Evolutionary conservation across 2,797 vertebrate genomes (phyloP), one percentile per base, ranked within the genome.

Genomic region (Propithecus deckenii): DNA sequence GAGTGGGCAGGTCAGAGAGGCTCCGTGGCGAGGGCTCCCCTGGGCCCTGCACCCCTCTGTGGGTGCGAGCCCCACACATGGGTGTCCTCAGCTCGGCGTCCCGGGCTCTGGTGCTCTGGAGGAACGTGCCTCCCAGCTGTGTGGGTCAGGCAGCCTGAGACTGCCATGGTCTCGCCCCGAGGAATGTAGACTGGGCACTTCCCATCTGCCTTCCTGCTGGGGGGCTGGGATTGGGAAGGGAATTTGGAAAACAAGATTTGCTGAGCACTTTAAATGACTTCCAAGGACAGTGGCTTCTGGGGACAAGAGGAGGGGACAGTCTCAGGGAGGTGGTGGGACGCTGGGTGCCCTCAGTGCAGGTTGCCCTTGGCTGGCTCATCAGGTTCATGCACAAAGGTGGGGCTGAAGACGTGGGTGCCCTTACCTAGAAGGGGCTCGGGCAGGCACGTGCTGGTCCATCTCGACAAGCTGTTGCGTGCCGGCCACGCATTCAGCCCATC

Each of bases 401-500:
- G 75, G 20, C 76, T 25, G 61, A 4, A 30, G 61, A 23, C 11
- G 0, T 5, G 50, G 69, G 38, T 0, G 4, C 13, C 46, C 28
- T 13, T 50, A 46, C 25, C 84, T 74, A 7, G 12, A 20, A 12
- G 9, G 25, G 38, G 69, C 84, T 1, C 18, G 20, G 14, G 10
- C 17, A 11, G 43, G 74, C 1, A 14, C 2, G 0, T 2, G 38
- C 67, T 4, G 20, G 43, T 9, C 30, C 86, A 4, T 30, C 9
- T 52, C n/a, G 2, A 3, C 57, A 2, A 15, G 4, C 71, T 85
- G 18, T 7, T 28, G 1, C 0, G 20, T 0, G 7, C 30, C 50
- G 7, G 46, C 23, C 32, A 3, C 17, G 8, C 11, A 1, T 35
- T 41, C 65, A 5, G 50, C 0, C 4, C 5, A 0, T 38, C 1